Evolutionary conservation across 2,797 vertebrate genomes (phyloP), one percentile per base, ranked within the genome.

Genomic region (Anableps anableps): DNA sequence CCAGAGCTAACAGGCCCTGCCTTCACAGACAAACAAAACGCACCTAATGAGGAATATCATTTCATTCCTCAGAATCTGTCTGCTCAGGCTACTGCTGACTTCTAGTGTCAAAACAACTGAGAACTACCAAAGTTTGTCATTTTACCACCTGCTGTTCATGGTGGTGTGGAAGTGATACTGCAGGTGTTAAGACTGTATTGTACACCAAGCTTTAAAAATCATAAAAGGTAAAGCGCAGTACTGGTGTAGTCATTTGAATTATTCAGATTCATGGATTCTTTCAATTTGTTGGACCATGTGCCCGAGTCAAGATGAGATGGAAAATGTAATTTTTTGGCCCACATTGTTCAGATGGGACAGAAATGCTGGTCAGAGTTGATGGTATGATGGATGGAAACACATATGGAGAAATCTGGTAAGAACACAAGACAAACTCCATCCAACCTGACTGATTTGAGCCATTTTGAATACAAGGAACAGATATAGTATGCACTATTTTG

Each of bases 1-100:
- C 93, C 48, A 93, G 83, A 91, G 92, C 92, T 81, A 95, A 95
- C 94, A 95, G 89, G 90, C 91, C 91, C 72, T 77, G 80, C 92
- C 91, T 90, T 72, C 53, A 58, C 80, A 79, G 82, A 82, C 87
- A 94, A 94, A 94, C 83, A 92, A 85, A 91, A 86, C 64, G 85
- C 90, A 83, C 77, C 83, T 51, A 34, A 43, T 41, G 38, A 82
- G 23, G 58, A 36, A 34, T 82, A 82, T 74, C 80, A 74, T 11
- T 0, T 21, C 71, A 79, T 43, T 41, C 80, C 77, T 77, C 64
- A 68, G 51, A 23, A 38, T 38, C 10, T 2, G n/a, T 13, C 62
- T 50, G 55, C 74, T 82, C 26, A 29, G 1, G 47, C 80, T 55
- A 60, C 38, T 47, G 26, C 10, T 9, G 78, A 82, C 50, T 58